Base-by-base conservation (phyloP, 2,888 invertebrate species). In the Dastarcus helophoroides region DNA sequence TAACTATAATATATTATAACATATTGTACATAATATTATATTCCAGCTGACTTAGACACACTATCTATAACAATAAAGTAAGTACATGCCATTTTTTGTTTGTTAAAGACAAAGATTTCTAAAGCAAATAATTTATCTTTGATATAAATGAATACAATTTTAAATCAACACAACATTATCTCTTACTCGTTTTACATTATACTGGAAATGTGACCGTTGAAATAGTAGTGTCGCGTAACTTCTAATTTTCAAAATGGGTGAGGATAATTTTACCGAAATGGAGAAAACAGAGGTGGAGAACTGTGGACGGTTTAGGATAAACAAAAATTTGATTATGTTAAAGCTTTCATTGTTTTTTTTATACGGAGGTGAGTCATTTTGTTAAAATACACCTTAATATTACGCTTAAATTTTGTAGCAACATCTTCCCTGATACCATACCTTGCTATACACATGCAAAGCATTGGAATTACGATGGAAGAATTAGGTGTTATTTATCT, bases 391-490 rank as follows among this genome's bases (percentile, higher is more conserved):
- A 26, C 10, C n/a, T 6, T 24, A 7, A n/a, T 9, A 7, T 16
- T 17, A 14, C 10, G 9, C 8, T 8, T 14, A 9, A 43, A 33
- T 41, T 39, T 68, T 67, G 14, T 58, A 79, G 88, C 84, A 29
- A 80, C 84, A 17, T 84, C 86, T 29, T 82, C 83, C 4, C 67
- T 90, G 29, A 62, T 89, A 34, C 89, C 90, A 0, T 90, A 86
- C 58, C 63, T 90, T 50, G 83, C 88, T 2, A 79, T 90, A 43
- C 89, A 88, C 64, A 89, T 90, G 89, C 84, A 83, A 62, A 78
- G 83, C 51, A 78, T 89, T 54, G 89, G 89, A 36, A 67, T 90
- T 35, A 80, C 82, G 26, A 79, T 88, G 42, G 79, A 83, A 48
- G 85, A 90, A 65, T 83, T 86, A 38, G 84, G 85, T 31, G 76